Percentiles rank a stretch among this genome's conserved stretches.
Evolutionary conservation across 1,140 invertebrate genomes (phyloP).

Genomic region (Zophobas atratus): DNA sequence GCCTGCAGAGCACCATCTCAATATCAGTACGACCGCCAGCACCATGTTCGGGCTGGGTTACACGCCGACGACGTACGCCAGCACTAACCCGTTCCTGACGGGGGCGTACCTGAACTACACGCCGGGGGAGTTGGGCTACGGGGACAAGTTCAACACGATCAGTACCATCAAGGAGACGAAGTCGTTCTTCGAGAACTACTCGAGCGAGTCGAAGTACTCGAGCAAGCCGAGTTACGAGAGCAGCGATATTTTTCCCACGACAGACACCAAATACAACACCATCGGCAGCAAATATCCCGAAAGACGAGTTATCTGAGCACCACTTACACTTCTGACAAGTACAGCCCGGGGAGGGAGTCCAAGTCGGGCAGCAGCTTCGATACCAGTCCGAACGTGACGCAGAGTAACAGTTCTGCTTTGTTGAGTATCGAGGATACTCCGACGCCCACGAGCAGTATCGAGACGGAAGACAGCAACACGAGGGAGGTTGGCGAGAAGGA

Average conservation of each 20-base stretch:
- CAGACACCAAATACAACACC: conserved; percentile 59
- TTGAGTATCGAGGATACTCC: conserved; percentile 69
- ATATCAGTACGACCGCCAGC: conserved; percentile 64
- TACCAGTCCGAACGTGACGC: conserved; percentile 53
- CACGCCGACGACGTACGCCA: conserved; percentile 67
- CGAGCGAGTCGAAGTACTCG: conserved; percentile 59
- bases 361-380: conserved; percentile 56
- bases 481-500: conserved; percentile 72
- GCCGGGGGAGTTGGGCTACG: conserved; percentile 59
- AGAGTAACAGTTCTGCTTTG: conserved; percentile 56
- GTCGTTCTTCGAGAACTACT: conserved; percentile 63
- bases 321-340: conserved; percentile 60
- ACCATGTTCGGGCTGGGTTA: conserved; percentile 61
- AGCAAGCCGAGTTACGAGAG: conserved; percentile 58
- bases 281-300: conserved; percentile 60
- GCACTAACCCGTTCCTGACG: conserved; percentile 74
- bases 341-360: conserved; percentile 56
- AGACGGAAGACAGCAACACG: conserved; percentile 73
- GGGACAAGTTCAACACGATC: conserved; percentile 64
- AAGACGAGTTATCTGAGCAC: conserved; percentile 60
- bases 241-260: conserved; percentile 51
- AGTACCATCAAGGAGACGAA: conserved; percentile 62
- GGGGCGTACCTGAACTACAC: conserved; percentile 70
- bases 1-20: conserved; percentile 65
- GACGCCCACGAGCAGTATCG: conserved; percentile 75